Evolutionary conservation across 2,113 vertebrate species (phyloP).

Genomic region (Leiothrix lutea): DNA sequence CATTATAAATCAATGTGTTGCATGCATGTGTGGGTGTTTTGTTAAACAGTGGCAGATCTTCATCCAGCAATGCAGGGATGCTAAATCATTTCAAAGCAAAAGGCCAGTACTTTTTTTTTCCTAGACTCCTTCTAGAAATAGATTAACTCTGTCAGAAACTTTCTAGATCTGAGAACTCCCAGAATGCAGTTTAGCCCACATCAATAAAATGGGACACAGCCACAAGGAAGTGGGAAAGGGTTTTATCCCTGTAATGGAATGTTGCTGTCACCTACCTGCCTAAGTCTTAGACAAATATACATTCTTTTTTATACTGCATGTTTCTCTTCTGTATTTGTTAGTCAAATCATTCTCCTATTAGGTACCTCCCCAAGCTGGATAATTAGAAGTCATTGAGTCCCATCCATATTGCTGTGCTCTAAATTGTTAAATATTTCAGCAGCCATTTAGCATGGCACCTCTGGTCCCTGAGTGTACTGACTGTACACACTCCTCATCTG

Average conservation of each 20-base stretch:
- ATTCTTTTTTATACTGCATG: background rate
- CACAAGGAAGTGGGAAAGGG: background rate
- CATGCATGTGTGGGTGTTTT: background rate
- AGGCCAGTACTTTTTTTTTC: background rate
- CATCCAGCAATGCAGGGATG: background rate
- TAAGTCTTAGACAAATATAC: background rate
- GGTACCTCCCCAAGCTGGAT: background rate
- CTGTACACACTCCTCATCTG: background rate
- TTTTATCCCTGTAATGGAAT: background rate
- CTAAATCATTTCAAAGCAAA: conserved; percentile 8
- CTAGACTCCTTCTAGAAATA: background rate
- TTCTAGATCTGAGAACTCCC: background rate
- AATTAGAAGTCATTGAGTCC: background rate
- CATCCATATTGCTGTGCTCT: background rate
- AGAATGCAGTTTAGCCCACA: background rate
- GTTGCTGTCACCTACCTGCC: background rate
- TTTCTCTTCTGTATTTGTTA: background rate
- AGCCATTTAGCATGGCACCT: background rate
- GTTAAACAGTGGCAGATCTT: conserved; percentile 2
- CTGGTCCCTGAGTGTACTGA: background rate
- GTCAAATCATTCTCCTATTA: background rate
- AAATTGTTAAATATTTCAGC: background rate
- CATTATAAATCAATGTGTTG: background rate
- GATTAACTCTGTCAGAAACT: background rate
- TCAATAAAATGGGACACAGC: background rate